Percentiles rank a stretch among this genome's conserved stretches.
These are phyloP conservation scores for Leptopilina syphax DNA, from an alignment of 2,888 invertebrate genomes.

Conservation along the genomic window DNA sequence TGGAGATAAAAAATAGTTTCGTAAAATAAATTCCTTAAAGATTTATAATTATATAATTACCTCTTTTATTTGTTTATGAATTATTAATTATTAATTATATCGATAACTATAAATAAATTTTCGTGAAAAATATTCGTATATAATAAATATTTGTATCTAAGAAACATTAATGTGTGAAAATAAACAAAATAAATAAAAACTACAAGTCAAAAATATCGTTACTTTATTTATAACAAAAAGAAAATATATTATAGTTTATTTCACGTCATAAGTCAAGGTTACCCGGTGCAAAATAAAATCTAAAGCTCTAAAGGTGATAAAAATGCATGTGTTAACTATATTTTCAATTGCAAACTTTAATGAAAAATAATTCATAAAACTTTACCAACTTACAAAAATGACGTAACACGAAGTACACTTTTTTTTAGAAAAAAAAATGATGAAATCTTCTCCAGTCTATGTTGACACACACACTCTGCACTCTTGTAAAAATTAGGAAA, in stretches of 20 bases:
- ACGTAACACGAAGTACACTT: conserved; percentile 13
- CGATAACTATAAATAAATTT: no score
- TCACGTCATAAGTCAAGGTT: background rate
- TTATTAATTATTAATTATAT: no score
- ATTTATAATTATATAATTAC: no score
- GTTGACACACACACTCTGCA: background rate
- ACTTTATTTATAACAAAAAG: background rate
- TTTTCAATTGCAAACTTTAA: background rate
- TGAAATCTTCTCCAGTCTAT: conserved; percentile 29
- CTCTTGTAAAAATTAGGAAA: background rate
- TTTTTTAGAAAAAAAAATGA: background rate
- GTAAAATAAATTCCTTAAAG: no score
- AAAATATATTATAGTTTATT: background rate
- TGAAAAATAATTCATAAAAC: background rate
- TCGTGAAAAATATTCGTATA: no score
- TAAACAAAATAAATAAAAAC: no score
- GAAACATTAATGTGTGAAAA: no score
- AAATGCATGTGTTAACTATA: background rate
- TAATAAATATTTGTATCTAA: no score
- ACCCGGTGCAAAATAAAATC: conserved; percentile 4
- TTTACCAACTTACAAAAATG: conserved; percentile 18
- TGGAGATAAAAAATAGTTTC: no score
- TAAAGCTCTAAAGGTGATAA: background rate
- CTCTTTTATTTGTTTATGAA: no score
- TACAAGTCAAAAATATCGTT: no score